Conservation (phyloP, 2,113 vertebrate species). For the Nipponia nippon region DNA sequence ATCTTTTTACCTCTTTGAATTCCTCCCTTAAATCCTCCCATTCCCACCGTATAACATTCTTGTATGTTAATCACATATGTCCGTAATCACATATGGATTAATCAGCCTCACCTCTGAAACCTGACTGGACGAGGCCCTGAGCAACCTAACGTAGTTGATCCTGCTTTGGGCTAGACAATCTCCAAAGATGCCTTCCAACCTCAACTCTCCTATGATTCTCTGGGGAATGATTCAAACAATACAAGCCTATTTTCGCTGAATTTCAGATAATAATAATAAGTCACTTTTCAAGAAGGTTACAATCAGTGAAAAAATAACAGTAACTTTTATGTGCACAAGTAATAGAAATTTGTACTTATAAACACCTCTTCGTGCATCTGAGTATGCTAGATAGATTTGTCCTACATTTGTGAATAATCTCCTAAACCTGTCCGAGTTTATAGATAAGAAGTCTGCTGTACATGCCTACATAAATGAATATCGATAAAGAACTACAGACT, state of each 20-base stretch:
- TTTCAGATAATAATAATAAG: background rate
- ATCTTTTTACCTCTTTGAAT: background rate
- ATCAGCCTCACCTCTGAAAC: background rate
- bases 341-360: background rate
- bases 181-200: background rate
- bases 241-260: background rate
- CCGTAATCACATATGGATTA: background rate
- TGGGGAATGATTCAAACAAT: background rate
- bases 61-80: background rate
- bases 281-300: background rate
- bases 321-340: background rate
- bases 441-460: conserved; percentile 11
- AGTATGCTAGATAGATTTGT: background rate
- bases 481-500: background rate
- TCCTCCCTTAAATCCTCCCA: background rate
- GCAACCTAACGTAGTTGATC: background rate
- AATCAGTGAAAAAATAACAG: background rate
- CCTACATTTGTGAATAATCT: background rate
- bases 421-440: background rate
- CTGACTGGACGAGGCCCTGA: background rate
- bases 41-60: background rate
- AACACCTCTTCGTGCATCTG: background rate
- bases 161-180: background rate
- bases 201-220: background rate
- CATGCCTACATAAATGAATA: background rate